These are phyloP conservation scores for Emydocephalus ijimae DNA, from an alignment of 2,113 vertebrate genomes.

Conservation along the genomic window DNA sequence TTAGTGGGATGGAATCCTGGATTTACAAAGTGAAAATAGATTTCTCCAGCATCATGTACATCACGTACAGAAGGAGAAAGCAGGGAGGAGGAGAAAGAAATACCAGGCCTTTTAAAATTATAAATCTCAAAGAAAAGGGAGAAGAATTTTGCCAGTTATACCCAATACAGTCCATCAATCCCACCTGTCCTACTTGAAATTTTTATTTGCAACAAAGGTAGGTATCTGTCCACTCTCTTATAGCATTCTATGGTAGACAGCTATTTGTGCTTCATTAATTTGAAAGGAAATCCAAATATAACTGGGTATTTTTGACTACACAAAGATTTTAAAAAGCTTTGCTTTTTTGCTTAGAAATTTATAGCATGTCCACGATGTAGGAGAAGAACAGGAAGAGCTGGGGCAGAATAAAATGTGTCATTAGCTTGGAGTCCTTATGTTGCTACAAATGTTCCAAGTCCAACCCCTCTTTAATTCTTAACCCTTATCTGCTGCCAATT, in stretches of 20 bases:
- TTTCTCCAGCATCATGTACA: background rate
- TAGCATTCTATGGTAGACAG: background rate
- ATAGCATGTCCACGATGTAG: background rate
- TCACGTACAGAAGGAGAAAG: background rate
- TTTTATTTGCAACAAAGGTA: background rate
- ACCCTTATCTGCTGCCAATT: background rate
- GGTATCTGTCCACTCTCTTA: background rate
- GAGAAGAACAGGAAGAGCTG: background rate
- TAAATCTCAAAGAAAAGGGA: background rate
- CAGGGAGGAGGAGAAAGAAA: background rate
- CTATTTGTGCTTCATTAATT: background rate
- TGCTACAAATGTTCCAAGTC: background rate
- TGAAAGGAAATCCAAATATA: background rate
- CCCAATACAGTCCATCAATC: background rate
- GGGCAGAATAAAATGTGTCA: background rate
- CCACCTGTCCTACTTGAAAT: background rate
- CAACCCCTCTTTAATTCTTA: background rate
- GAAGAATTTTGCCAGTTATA: background rate
- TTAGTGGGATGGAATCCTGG: background rate
- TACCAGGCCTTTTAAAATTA: background rate
- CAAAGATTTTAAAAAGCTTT: background rate
- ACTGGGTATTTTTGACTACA: background rate
- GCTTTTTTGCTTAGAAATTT: background rate
- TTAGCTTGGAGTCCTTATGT: background rate
- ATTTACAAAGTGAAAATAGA: background rate